Percentiles rank a stretch among this genome's conserved stretches.
Conservation (phyloP, 2,888 invertebrate genomes). For the Coenonympha arcania region DNA sequence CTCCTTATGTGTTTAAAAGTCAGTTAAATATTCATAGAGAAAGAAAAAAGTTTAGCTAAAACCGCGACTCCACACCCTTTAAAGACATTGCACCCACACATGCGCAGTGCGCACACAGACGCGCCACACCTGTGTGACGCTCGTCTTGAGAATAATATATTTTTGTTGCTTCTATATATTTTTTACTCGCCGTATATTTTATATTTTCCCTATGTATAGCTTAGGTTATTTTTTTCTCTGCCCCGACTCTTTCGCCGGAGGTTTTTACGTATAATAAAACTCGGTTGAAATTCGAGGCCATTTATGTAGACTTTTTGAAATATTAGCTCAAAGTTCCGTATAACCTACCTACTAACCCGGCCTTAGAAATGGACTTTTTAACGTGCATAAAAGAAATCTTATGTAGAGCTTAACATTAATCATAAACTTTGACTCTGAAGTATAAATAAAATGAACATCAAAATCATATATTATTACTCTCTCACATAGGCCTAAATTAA, state of each 20-base stretch:
- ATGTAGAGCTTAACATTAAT: no score
- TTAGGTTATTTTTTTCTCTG: slow-evolving; percentile 30
- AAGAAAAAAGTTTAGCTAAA: not conserved
- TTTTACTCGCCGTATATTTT: slow-evolving; percentile 66
- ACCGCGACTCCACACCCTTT: slow-evolving; percentile 37
- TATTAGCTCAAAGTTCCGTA: not conserved
- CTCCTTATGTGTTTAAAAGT: no score
- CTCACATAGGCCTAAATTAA: no score
- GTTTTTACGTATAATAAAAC: slow-evolving; percentile 18
- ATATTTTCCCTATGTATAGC: slow-evolving; percentile 66
- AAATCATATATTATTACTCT: no score
- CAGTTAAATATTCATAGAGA: no score
- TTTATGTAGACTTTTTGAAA: slow-evolving; percentile 2
- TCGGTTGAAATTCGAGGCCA: not conserved
- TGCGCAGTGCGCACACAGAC: slow-evolving; percentile 35
- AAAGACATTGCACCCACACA: slow-evolving; percentile 37
- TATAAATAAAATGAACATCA: not conserved
- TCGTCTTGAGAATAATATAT: slow-evolving; percentile 71
- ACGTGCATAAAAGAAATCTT: not conserved
- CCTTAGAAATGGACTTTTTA: not conserved
- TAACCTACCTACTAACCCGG: not conserved
- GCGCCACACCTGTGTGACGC: slow-evolving; percentile 55
- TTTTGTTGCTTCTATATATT: slow-evolving; percentile 73
- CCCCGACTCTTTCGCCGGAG: slow-evolving; percentile 32
- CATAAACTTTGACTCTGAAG: no score